These are phyloP conservation scores for Varecia variegata DNA, from an alignment of 2,797 vertebrate genomes.

Conservation along the genomic window DNA sequence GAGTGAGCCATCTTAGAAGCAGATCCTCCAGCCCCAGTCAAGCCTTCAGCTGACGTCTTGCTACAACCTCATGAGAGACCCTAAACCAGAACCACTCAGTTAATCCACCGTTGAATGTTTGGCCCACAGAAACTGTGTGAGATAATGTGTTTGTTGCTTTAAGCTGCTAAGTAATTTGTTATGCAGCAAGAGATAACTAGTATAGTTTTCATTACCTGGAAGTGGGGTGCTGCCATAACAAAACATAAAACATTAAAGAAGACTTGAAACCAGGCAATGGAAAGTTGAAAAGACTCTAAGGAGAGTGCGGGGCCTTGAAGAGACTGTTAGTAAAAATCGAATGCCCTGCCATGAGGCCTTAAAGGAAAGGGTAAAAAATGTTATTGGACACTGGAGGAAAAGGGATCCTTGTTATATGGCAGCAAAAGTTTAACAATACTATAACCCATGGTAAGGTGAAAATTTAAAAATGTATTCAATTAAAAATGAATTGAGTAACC, in stretches of 20 bases:
- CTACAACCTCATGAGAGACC: not conserved
- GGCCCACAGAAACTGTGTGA: not conserved
- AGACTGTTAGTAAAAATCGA: not conserved
- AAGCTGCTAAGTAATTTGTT: not conserved
- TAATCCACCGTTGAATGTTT: not conserved
- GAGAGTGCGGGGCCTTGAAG: not conserved
- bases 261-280: not conserved
- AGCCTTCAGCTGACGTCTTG: not conserved
- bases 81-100: not conserved
- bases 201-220: not conserved
- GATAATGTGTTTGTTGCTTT: not conserved
- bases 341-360: not conserved
- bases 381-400: not conserved
- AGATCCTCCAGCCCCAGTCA: not conserved
- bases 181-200: not conserved
- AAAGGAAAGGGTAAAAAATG: not conserved
- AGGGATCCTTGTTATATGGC: not conserved
- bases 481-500: not conserved
- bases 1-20: not conserved
- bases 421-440: not conserved
- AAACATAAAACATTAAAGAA: not conserved
- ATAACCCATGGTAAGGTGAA: not conserved
- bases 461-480: not conserved
- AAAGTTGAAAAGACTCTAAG: not conserved
- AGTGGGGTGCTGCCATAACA: not conserved